Evolutionary conservation across 2,888 invertebrate species (phyloP).

Genomic region (Nasonovia ribisnigri): DNA sequence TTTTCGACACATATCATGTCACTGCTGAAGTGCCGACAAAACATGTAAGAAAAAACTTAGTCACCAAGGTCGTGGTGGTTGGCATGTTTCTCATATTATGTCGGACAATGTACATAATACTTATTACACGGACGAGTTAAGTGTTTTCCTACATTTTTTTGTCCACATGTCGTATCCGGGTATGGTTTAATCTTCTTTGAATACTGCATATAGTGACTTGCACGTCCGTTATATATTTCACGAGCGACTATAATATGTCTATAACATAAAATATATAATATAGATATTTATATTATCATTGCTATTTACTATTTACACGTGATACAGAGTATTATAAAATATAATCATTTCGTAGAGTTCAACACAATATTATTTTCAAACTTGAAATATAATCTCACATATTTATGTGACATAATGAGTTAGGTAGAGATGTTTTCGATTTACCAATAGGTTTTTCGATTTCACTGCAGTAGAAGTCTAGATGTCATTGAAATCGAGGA

Average conservation of each 20-base stretch:
- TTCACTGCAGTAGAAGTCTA: background rate
- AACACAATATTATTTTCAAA: background rate
- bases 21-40: background rate
- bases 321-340: background rate
- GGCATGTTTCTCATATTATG: background rate
- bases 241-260: too few relatives aligned
- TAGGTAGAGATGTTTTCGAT: background rate
- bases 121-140: background rate
- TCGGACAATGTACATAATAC: background rate
- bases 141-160: background rate
- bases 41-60: background rate
- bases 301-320: too few relatives aligned
- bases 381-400: background rate
- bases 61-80: background rate
- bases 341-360: background rate
- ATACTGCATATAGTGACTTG: background rate
- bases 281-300: background rate
- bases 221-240: background rate
- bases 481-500: background rate
- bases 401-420: background rate
- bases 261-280: background rate
- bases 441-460: background rate
- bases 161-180: background rate
- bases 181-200: background rate
- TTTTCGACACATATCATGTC: background rate